Conservation (phyloP, 2,797 vertebrate species). For the Echiichthys vipera region DNA sequence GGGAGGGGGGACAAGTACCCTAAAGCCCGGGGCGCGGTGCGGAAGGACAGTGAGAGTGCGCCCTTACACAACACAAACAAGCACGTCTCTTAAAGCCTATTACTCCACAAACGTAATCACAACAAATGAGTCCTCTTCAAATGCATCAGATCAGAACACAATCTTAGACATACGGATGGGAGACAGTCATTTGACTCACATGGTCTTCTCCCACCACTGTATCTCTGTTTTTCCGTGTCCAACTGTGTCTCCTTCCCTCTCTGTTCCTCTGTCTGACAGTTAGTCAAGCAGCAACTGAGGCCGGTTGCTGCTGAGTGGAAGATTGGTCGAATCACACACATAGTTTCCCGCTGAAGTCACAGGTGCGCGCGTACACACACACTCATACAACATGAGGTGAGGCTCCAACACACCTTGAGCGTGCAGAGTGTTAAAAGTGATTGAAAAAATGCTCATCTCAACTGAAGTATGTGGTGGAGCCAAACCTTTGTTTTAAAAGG, state of each 20-base stretch:
- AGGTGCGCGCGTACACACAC: constrained; percentile 9
- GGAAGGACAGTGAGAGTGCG: no score
- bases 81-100: constrained; percentile 1
- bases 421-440: constrained; percentile 21
- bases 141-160: constrained; percentile 15
- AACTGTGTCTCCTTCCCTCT: not conserved
- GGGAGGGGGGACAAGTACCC: no score
- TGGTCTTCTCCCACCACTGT: not conserved
- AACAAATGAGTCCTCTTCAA: constrained; percentile 45
- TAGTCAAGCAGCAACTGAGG: constrained; percentile 18
- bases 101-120: constrained; percentile 31
- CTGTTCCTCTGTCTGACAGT: constrained; percentile 6
- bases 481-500: not conserved
- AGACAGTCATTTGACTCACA: constrained; percentile 35
- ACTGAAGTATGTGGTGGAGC: not conserved
- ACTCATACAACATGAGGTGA: constrained; percentile 25
- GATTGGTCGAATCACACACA: constrained; percentile 52
- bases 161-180: constrained; percentile 23
- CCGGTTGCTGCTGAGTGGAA: constrained; percentile 31
- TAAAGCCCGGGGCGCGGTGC: no score
- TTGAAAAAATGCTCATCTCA: not conserved
- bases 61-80: constrained; percentile 3
- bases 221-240: not conserved
- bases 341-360: constrained; percentile 64
- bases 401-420: constrained; percentile 44